Percentiles rank a stretch among this genome's conserved stretches.
Conservation (phyloP, 2,113 vertebrate genomes). For the Prionailurus bengalensis region DNA sequence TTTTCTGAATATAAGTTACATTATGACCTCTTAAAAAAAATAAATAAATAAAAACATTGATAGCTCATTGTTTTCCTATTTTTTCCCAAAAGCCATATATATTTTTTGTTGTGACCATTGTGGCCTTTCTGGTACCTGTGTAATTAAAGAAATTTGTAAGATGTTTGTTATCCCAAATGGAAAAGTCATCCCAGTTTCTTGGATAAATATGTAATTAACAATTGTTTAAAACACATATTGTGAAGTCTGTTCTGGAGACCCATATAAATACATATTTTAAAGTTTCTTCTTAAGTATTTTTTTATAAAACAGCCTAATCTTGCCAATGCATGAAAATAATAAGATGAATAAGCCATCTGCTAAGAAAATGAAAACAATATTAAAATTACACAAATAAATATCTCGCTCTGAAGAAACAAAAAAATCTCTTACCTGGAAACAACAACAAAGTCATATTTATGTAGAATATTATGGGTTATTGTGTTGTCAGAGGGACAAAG, state of each 20-base stretch:
- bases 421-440: slow-evolving; percentile 56
- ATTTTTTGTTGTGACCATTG: not conserved
- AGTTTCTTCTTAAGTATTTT: slow-evolving; percentile 73
- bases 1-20: slow-evolving; percentile 33
- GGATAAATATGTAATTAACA: slow-evolving; percentile 72
- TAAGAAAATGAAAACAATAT: slow-evolving; percentile 72
- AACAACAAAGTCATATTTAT: not conserved
- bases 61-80: slow-evolving; percentile 48
- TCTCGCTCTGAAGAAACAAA: slow-evolving; percentile 46
- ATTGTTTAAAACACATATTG: slow-evolving; percentile 72
- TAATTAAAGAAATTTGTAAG: slow-evolving; percentile 65
- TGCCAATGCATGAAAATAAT: slow-evolving; percentile 74
- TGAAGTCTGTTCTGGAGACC: slow-evolving; percentile 41
- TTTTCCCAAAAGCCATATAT: not conserved
- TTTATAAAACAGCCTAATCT: slow-evolving; percentile 67
- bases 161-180: slow-evolving; percentile 60
- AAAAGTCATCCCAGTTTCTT: slow-evolving; percentile 59
- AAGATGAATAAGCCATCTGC: slow-evolving; percentile 80
- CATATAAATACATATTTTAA: slow-evolving; percentile 65
- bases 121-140: slow-evolving; percentile 44
- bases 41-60: not conserved
- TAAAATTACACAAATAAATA: slow-evolving; percentile 75
- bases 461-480: not conserved
- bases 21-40: slow-evolving; percentile 16
- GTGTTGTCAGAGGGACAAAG: not conserved